These are phyloP conservation scores for Typhlichthys eigenmanni DNA, from an alignment of 2,797 vertebrate species.

Conservation along the genomic window DNA sequence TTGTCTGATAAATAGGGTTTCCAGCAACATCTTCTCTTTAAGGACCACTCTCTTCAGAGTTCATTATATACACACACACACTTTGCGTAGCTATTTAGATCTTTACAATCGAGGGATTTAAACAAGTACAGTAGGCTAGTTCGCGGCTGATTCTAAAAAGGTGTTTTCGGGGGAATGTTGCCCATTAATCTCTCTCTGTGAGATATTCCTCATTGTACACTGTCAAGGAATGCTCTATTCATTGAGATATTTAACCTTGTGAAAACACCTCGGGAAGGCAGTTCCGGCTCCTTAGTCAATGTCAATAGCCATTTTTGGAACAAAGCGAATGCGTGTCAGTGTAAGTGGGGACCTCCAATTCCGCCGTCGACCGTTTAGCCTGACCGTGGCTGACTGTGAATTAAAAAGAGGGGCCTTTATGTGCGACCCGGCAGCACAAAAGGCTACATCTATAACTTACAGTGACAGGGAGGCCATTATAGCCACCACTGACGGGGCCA, in stretches of 20 bases:
- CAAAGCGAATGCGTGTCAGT: conserved; percentile 54
- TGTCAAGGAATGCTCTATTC: conserved; percentile 1
- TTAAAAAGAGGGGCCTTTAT: conserved; percentile 83
- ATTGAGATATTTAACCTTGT: conserved; percentile 61
- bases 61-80: conserved; percentile 12
- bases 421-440: conserved; percentile 79
- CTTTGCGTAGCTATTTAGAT: conserved; percentile 42
- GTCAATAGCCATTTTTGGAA: conserved; percentile 67
- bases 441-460: conserved; percentile 83
- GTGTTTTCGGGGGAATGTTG: background rate
- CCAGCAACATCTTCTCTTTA: conserved; percentile 10
- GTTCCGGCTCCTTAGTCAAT: conserved; percentile 53
- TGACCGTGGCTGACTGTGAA: conserved; percentile 81
- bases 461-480: conserved; percentile 75
- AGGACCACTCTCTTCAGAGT: background rate
- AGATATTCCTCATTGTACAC: conserved; percentile 20
- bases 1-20: conserved; percentile 25
- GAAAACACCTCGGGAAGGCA: conserved; percentile 45
- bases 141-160: conserved; percentile 20
- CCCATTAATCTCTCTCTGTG: conserved; percentile 17
- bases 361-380: conserved; percentile 78
- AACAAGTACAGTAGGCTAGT: conserved; percentile 26
- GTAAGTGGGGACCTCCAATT: conserved; percentile 74
- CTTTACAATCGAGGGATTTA: conserved; percentile 41
- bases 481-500: conserved; percentile 66